phyloP scores from a whole-genome alignment of 1,140 invertebrate species.

The Cydia strobilella region DNA sequence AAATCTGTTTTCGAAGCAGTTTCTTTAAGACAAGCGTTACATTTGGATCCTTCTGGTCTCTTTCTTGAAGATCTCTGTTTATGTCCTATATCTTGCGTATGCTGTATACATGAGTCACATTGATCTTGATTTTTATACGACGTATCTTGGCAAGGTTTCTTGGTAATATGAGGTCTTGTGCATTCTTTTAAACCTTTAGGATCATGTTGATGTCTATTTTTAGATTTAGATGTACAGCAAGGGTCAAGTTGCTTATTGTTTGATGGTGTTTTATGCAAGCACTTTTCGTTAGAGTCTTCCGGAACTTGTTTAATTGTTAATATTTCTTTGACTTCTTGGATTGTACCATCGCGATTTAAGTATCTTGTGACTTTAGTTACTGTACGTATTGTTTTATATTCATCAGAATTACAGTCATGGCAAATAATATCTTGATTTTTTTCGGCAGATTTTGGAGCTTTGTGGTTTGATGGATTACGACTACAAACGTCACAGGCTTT shows the following conservation, averaged over 20 bases:
- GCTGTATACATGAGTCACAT: neutral
- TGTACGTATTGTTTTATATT: constrained; percentile 10
- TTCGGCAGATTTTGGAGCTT: neutral
- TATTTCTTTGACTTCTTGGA: constrained; percentile 1
- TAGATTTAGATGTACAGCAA: neutral
- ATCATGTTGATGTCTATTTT: neutral
- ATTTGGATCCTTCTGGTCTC: neutral
- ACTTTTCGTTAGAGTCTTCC: neutral
- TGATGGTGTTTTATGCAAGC: neutral
- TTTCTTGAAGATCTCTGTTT: neutral
- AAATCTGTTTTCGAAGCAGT: neutral
- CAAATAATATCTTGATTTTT: neutral
- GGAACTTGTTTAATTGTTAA: neutral
- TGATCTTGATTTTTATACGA: neutral
- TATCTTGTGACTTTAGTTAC: neutral
- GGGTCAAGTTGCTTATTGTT: neutral
- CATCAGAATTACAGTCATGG: neutral
- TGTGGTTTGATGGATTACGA: too few species aligned
- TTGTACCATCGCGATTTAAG: neutral
- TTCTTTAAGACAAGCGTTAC: neutral
- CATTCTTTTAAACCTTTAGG: neutral
- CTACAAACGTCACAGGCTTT: too few species aligned
- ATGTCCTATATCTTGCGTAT: neutral
- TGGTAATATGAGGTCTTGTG: neutral
- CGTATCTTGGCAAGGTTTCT: neutral